Evolutionary conservation across 1,140 invertebrate genomes (phyloP), one percentile per base, ranked within the genome.

Genomic region (Ectropis grisescens): DNA sequence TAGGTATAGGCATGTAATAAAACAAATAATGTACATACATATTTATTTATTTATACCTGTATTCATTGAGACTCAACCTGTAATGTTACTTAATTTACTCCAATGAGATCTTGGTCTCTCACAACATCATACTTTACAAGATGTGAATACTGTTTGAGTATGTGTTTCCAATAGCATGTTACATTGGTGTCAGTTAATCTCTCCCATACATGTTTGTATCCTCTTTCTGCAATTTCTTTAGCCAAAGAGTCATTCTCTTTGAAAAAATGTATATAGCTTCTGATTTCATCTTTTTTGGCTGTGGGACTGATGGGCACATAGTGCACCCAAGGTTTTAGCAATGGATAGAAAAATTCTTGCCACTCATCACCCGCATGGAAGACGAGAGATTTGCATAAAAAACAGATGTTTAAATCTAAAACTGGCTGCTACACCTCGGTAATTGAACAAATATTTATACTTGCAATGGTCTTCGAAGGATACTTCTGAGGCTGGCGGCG

Each of bases 331-430:
- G 96, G 96, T 70, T 94, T 94, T 51, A 99, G 81, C 16, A 88
- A 86, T 12, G 89, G 85, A 66, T 99, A 98, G 71, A 98, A 99
- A 82, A 98, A 99, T 84, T 99, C 97, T 13, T 89, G 82, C 96
- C 96, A 98, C 46, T 97, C 93, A 52, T 95, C 85, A 0, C 95
- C 96, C 10, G 98, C 95, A 81, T 99, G 96, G 58, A 98, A 96
- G 0, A 99, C 94, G n/a, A 98, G 69, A 0, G 95, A 97, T 49
- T 90, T 88, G 72, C 97, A 99, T 0, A 98, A 76, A n/a, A 65
- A 98, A 97, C 13, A 99, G 86, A 84, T 98, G 96, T 58, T 98
- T 98, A 14, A 97, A 90, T n/a, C 97, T 85, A 74, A 99, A 99
- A 72, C 95, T 98, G 12, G 97, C 97, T 9, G 96, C 96, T 0